Percentiles rank a stretch among this genome's conserved stretches.
Evolutionary conservation across 2,888 invertebrate species (phyloP).

Genomic region (Orthonychiurus folsomi): DNA sequence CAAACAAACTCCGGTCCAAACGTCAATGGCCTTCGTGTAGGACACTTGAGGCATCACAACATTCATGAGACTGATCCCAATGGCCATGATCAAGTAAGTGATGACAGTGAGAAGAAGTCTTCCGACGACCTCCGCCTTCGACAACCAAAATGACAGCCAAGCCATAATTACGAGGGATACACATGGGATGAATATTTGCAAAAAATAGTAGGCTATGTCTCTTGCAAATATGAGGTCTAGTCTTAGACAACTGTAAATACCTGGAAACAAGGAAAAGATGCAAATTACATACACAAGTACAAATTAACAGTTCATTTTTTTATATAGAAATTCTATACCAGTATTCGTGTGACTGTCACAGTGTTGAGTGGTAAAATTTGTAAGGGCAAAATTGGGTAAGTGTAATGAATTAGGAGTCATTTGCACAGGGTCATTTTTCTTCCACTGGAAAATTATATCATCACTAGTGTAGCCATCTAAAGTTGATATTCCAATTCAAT

Average conservation of each 20-base stretch:
- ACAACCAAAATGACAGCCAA: background rate
- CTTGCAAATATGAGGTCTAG: background rate
- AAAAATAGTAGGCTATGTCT: background rate
- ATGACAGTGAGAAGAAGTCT: background rate
- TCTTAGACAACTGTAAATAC: conserved; percentile 48
- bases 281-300: too few relatives aligned
- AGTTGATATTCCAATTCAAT: conserved; percentile 3
- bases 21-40: conserved; percentile 5
- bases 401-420: background rate
- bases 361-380: too few relatives aligned
- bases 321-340: too few relatives aligned
- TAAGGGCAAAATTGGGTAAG: background rate
- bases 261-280: too few relatives aligned
- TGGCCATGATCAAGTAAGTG: background rate
- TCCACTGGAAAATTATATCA: conserved; percentile 86
- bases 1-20: conserved; percentile 2
- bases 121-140: background rate
- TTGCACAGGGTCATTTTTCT: conserved; percentile 48
- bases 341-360: conserved; percentile 94
- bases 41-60: background rate
- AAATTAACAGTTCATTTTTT: too few relatives aligned
- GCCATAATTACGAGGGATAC: background rate
- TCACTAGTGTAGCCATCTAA: conserved; percentile 94
- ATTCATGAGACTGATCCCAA: background rate
- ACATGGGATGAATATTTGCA: conserved; percentile 1